Conservation (phyloP, 2,113 vertebrate species). For the Ciconia boyciana region DNA sequence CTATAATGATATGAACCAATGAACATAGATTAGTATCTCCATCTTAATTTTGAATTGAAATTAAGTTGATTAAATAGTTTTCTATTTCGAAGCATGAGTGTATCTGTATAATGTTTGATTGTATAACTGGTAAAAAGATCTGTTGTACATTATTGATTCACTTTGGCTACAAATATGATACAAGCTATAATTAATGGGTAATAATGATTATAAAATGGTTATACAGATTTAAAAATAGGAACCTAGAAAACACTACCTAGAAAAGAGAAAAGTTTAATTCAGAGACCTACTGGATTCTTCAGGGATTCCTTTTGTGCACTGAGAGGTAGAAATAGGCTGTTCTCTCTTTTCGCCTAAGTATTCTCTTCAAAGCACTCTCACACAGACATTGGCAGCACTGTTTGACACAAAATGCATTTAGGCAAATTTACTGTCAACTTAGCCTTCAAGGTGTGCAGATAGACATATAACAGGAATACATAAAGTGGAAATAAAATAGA, state of each 20-base stretch:
- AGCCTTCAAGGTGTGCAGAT: not conserved
- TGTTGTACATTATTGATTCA: not conserved
- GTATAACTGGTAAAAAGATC: not conserved
- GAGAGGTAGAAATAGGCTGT: not conserved
- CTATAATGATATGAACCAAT: not conserved
- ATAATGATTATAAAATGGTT: not conserved
- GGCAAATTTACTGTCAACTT: not conserved
- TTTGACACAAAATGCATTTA: not conserved
- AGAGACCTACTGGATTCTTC: not conserved
- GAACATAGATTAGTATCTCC: not conserved
- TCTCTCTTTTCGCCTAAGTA: not conserved
- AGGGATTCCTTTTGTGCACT: not conserved
- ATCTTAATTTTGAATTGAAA: slow-evolving; percentile 1
- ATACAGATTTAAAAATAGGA: not conserved
- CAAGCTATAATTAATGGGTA: not conserved
- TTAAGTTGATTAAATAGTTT: not conserved
- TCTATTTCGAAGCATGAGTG: not conserved
- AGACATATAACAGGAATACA: not conserved
- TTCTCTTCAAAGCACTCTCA: not conserved
- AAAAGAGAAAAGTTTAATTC: not conserved
- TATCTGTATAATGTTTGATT: not conserved
- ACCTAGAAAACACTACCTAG: not conserved
- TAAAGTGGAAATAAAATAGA: not conserved
- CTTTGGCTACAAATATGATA: not conserved
- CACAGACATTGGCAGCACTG: not conserved